A percentile compares a stretch with the other conserved stretches of the same genome.
These are phyloP conservation scores for Lepidurus arcticus DNA, from an alignment of 1,140 invertebrate genomes.

Conservation along the genomic window DNA sequence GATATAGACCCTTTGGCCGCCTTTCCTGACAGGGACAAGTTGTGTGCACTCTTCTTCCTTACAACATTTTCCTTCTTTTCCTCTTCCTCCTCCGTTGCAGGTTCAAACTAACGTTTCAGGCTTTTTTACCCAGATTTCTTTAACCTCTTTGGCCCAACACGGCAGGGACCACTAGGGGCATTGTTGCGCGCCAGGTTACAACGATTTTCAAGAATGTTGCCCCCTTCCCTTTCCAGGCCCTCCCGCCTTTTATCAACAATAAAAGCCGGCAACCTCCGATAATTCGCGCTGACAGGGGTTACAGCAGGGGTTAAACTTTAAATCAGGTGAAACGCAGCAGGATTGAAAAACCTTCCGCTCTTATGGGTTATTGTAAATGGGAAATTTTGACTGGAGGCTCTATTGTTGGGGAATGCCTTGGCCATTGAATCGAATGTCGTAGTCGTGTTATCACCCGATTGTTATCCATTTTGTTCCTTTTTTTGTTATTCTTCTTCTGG, in stretches of 20 bases:
- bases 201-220: background rate
- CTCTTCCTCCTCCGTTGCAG: background rate
- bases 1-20: conserved; percentile 10
- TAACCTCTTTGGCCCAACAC: background rate
- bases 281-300: conserved; percentile 22
- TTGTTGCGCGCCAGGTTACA: conserved; percentile 7
- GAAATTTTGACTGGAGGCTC: too few species aligned
- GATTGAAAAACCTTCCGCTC: too few species aligned
- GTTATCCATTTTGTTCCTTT: too few species aligned
- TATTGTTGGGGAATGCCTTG: too few species aligned
- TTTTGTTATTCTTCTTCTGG: too few species aligned
- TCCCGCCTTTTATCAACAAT: background rate
- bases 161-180: background rate
- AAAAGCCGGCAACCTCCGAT: conserved; percentile 16
- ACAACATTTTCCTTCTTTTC: background rate
- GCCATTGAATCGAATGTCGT: too few species aligned
- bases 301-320: conserved; percentile 30
- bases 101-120: too few species aligned
- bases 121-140: background rate
- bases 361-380: too few species aligned
- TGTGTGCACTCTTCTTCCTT: background rate
- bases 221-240: conserved; percentile 8
- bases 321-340: conserved; percentile 18
- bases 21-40: background rate
- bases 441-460: too few species aligned